Evolutionary conservation across 2,888 invertebrate species (phyloP), one percentile per base, ranked within the genome.

Genomic region (Euclidia mi): DNA sequence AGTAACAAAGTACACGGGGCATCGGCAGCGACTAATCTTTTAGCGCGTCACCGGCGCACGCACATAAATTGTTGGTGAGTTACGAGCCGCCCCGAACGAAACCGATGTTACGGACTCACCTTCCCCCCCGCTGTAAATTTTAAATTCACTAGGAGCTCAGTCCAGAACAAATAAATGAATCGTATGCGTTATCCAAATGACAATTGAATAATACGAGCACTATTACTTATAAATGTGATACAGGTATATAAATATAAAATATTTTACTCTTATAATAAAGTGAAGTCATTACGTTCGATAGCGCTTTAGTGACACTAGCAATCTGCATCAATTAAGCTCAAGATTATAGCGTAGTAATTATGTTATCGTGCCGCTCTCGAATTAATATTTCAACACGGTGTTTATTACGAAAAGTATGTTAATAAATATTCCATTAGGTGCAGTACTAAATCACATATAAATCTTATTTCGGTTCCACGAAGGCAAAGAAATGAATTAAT

Each of bases 21-120:
- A 42, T 56, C 45, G 58, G 56, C 74, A 71, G 76, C 81, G 81
- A 89, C 90, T 92, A 93, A 94, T 93, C 91, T 92, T 88, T 93
- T 92, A 93, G 80, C 85, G 78, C 87, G 90, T 92, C 91, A 89
- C 79, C 88, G 81, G 88, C 89, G 91, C 92, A 92, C 91, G 92
- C 92, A 92, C 92, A 93, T 94, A 92, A 93, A 93, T 93, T 83
- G 79, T 74, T 64, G 71, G 76, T 88, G 88, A 92, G 81, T 90
- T 91, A 92, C 89, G 88, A 84, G 70, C 80, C 71, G 72, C 80
- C 81, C 84, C 79, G 75, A 87, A 81, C 81, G 81, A 82, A 79
- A 60, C 79, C 81, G 84, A 87, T 82, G 83, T 76, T 74, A 66
- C 79, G 62, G 77, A 83, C 83, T 84, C 82, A 85, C 87, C 84